A percentile compares a stretch with the other conserved stretches of the same genome.
These are phyloP conservation scores for Odocoileus virginianus DNA, from an alignment of 2,113 vertebrate genomes.

Conservation along the genomic window DNA sequence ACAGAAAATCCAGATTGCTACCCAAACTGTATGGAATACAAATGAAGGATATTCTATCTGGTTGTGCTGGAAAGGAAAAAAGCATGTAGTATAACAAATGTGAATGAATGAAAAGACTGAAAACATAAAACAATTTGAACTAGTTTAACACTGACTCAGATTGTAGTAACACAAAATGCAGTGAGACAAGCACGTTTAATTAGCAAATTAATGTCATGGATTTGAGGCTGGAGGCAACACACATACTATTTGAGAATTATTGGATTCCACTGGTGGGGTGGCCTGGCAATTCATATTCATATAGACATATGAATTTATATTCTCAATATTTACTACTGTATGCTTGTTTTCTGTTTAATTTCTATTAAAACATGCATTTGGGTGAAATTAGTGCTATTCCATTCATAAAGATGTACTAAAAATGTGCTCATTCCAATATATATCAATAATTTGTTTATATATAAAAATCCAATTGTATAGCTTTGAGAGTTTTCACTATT, in stretches of 20 bases:
- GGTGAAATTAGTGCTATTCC: not conserved
- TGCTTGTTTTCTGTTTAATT: slow-evolving; percentile 14
- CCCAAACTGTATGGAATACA: slow-evolving; percentile 10
- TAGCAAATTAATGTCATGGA: slow-evolving; percentile 59
- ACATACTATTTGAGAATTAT: slow-evolving; percentile 17
- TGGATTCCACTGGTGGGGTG: not conserved
- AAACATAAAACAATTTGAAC: slow-evolving; percentile 50
- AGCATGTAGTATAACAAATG: slow-evolving; percentile 22
- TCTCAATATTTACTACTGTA: not conserved
- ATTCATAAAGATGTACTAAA: not conserved
- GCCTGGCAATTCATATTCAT: not conserved
- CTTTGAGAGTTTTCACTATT: not conserved
- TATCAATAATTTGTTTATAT: not conserved
- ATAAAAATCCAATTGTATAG: not conserved
- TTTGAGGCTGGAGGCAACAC: slow-evolving; percentile 43
- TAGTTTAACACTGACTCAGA: not conserved
- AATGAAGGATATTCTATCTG: not conserved
- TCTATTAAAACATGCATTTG: not conserved
- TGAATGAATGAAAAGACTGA: slow-evolving; percentile 45
- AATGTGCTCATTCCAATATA: not conserved
- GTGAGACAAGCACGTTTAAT: slow-evolving; percentile 64
- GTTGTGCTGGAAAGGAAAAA: slow-evolving; percentile 9
- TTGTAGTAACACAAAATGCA: slow-evolving; percentile 24
- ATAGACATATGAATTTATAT: not conserved
- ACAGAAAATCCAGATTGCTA: slow-evolving; percentile 54